Evolutionary conservation across 92 coral and sea anemone species (phyloP).

Genomic region (Palythoa caribaeorum): DNA sequence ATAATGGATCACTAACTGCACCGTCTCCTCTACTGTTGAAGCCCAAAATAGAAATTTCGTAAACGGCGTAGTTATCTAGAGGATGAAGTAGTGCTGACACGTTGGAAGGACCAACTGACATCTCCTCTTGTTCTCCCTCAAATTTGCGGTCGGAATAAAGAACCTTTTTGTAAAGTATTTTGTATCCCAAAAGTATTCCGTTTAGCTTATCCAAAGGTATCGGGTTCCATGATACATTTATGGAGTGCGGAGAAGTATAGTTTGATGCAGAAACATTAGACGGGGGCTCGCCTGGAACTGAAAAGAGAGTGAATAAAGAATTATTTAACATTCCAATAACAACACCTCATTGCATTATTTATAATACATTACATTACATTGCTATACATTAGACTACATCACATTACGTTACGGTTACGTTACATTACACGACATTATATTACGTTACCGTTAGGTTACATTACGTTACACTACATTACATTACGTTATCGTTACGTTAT

Average conservation of each 20-base stretch:
- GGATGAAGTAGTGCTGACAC: slow-evolving; percentile 3
- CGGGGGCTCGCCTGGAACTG: slow-evolving; percentile 26
- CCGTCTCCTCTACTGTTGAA: slow-evolving; percentile 37
- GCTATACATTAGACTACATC: too few relatives aligned
- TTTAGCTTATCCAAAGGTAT: slow-evolving; percentile 6
- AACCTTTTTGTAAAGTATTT: slow-evolving; percentile 23
- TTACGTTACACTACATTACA: too few relatives aligned
- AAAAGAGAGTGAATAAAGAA: not conserved
- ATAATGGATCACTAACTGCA: not conserved
- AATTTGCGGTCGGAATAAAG: not conserved
- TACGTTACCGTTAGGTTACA: too few relatives aligned
- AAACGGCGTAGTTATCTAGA: slow-evolving; percentile 29
- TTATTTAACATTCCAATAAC: not conserved
- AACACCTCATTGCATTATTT: too few relatives aligned
- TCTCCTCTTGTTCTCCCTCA: slow-evolving; percentile 31
- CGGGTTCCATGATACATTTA: slow-evolving; percentile 24
- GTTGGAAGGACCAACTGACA: slow-evolving; percentile 29
- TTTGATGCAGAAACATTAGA: slow-evolving; percentile 21
- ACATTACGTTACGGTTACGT: too few relatives aligned
- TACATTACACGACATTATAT: too few relatives aligned
- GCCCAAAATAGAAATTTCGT: slow-evolving; percentile 27
- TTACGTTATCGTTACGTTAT: too few relatives aligned
- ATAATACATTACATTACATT: too few relatives aligned
- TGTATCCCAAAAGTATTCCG: slow-evolving; percentile 34
- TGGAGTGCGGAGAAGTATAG: slow-evolving; percentile 28